These are phyloP conservation scores for Callipepla squamata DNA, from an alignment of 2,113 vertebrate genomes.

Conservation along the genomic window DNA sequence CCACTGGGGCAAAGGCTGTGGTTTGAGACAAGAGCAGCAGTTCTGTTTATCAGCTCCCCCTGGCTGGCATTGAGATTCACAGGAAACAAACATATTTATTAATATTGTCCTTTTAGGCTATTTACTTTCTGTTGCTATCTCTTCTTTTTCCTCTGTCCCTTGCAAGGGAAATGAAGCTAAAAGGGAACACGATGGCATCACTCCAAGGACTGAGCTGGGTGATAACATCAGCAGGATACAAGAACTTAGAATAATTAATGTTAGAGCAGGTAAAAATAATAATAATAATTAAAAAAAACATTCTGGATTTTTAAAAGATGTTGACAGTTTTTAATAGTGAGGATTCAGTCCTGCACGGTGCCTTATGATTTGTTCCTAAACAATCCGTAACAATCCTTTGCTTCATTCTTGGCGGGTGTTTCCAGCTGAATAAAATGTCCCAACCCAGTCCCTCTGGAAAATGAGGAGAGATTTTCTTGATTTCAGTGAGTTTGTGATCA, in stretches of 20 bases:
- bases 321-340: not conserved
- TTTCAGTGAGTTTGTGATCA: not conserved
- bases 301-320: not conserved
- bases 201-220: not conserved
- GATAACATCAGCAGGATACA: not conserved
- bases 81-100: slow-evolving; percentile 58
- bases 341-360: not conserved
- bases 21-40: not conserved
- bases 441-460: not conserved
- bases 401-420: not conserved
- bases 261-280: not conserved
- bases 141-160: slow-evolving; percentile 38
- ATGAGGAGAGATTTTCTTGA: not conserved
- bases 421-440: not conserved
- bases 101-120: not conserved
- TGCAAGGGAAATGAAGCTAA: slow-evolving; percentile 16
- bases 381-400: not conserved
- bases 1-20: not conserved
- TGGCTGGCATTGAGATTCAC: not conserved
- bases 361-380: not conserved
- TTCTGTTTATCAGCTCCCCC: slow-evolving; percentile 1
- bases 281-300: not conserved
- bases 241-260: not conserved
- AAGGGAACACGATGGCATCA: not conserved
- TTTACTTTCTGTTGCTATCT: slow-evolving; percentile 19